Evolutionary conservation across 2,797 vertebrate species (phyloP), one percentile per base, ranked within the genome.

Genomic region (Siniperca obscura): DNA sequence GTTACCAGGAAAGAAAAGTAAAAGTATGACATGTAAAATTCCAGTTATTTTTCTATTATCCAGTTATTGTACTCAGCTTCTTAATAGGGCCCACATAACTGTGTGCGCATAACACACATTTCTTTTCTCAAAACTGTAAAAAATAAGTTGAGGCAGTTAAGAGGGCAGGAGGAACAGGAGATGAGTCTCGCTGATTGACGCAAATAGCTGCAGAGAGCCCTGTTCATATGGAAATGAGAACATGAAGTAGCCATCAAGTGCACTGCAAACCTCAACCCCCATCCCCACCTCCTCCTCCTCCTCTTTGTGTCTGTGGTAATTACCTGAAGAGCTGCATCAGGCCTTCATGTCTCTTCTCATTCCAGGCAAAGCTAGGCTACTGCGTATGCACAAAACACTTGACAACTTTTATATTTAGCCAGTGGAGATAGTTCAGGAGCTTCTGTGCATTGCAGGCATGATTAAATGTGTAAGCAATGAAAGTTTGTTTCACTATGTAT

Each of bases 181-280:
- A 91, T 85, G 84, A 91, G 90, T 84, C 83, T 89, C 50, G 2
- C 88, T 94, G 94, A 95, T 92, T 94, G 94, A 94, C 78, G 86
- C 90, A 94, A 93, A 93, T 92, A 90, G 92, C 91, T 81, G 73
- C 85, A 87, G 87, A 94, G 93, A 93, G 88, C 88, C 73, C 91
- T 93, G 89, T 93, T 94, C 91, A 89, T 90, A 94, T 94, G 94
- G 92, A 93, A 95, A 94, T 93, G 91, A 94, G 93, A 88, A 89
- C 88, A 92, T 94, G 89, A 92, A 95, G 94, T 94, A 94, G 94
- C 92, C 92, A 90, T 94, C 90, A 90, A 95, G 92, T 92, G 86
- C 87, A 90, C 88, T 87, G 91, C 87, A 92, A 90, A 88, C n/a
- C 86, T 86, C 91, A 87, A 86, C 89, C 87, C 76, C 85, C 84